phyloP scores from a whole-genome alignment of 2,113 vertebrate species.

The Scophthalmus maximus region DNA sequence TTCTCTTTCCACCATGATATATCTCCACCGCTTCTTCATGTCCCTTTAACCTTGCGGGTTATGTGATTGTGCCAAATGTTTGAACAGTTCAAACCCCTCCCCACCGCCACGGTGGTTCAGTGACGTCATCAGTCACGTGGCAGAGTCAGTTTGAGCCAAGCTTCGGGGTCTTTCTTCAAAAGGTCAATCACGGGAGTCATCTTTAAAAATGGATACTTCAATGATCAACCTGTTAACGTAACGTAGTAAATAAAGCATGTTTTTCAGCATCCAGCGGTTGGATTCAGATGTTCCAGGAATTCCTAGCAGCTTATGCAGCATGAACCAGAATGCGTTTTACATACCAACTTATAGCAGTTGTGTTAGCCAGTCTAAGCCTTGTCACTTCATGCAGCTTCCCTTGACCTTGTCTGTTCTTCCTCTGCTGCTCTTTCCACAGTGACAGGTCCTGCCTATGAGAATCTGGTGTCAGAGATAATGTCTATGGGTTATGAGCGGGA shows the following conservation, averaged over 20 bases:
- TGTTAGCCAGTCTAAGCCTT: background rate
- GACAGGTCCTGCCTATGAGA: slow-evolving; percentile 84
- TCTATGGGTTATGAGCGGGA: slow-evolving; percentile 85
- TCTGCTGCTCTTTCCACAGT: slow-evolving; percentile 63
- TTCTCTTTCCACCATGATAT: background rate
- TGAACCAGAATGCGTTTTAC: too few species aligned
- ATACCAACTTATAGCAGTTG: background rate
- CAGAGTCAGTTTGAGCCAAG: background rate
- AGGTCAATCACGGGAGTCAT: too few species aligned
- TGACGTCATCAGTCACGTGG: background rate
- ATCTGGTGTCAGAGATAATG: slow-evolving; percentile 85
- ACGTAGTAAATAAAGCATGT: too few species aligned
- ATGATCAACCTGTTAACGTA: too few species aligned
- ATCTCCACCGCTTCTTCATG: background rate
- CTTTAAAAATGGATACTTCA: too few species aligned
- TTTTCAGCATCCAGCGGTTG: too few species aligned
- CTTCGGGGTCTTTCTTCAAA: too few species aligned
- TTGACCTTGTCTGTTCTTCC: background rate
- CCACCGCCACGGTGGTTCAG: background rate
- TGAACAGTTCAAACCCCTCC: background rate
- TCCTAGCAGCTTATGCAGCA: too few species aligned
- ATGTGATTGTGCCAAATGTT: background rate
- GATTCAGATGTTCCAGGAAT: too few species aligned
- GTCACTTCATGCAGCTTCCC: background rate
- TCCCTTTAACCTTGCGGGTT: background rate